Percentiles rank a stretch among this genome's conserved stretches.
Conservation (phyloP, 2,888 invertebrate genomes). For the Xylota sylvarum region DNA sequence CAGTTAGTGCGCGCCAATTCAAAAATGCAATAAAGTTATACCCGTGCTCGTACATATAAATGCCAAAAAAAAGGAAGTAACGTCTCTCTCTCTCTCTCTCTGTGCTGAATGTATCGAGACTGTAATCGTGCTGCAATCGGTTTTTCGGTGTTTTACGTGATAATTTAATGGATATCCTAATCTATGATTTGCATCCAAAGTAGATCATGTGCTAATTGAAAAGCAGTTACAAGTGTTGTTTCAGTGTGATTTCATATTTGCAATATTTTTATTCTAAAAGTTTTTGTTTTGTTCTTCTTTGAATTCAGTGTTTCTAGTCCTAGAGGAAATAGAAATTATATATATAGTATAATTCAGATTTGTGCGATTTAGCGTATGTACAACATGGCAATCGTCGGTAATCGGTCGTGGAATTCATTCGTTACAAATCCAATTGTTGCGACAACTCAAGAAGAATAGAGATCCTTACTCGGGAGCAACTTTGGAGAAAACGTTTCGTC, state of each 20-base stretch:
- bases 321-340: slow-evolving; percentile 2
- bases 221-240: slow-evolving; percentile 36
- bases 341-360: background rate
- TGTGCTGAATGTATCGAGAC: slow-evolving; percentile 3
- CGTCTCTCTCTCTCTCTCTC: background rate
- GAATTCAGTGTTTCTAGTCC: slow-evolving; percentile 54
- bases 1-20: slow-evolving; percentile 49
- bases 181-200: slow-evolving; percentile 70
- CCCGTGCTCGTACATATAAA: background rate
- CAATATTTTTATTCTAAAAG: slow-evolving; percentile 46
- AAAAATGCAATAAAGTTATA: slow-evolving; percentile 19
- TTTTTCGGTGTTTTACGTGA: slow-evolving; percentile 28
- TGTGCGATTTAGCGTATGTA: slow-evolving; percentile 43
- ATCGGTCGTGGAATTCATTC: slow-evolving; percentile 68
- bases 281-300: background rate
- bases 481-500: slow-evolving; percentile 25
- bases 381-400: slow-evolving; percentile 69
- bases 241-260: slow-evolving; percentile 58
- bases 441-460: slow-evolving; percentile 61
- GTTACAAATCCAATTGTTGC: slow-evolving; percentile 70
- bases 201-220: slow-evolving; percentile 56
- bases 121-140: slow-evolving; percentile 28
- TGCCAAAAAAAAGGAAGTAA: slow-evolving; percentile 12
- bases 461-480: slow-evolving; percentile 36
- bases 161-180: slow-evolving; percentile 70